phyloP scores from a whole-genome alignment of 2,888 invertebrate genomes.

The Gari tellinella region DNA sequence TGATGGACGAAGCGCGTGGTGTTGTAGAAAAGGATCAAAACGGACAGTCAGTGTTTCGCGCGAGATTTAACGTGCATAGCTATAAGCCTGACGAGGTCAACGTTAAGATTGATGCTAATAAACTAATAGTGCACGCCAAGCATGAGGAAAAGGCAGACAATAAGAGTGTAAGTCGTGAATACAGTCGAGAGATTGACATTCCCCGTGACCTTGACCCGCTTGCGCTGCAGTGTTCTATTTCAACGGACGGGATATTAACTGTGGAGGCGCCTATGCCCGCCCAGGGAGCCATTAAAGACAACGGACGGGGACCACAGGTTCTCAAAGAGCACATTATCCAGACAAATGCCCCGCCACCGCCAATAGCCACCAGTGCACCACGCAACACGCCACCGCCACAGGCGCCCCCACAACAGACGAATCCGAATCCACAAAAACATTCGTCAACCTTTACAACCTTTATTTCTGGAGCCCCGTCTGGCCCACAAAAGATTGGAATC shows the following conservation, averaged over 20 bases:
- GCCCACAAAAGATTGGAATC: constrained; percentile 20
- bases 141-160: constrained; percentile 76
- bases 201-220: constrained; percentile 77
- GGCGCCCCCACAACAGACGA: constrained; percentile 40
- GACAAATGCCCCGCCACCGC: constrained; percentile 38
- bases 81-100: constrained; percentile 80
- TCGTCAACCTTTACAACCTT: constrained; percentile 69
- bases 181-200: constrained; percentile 76
- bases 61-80: constrained; percentile 77
- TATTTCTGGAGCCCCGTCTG: constrained; percentile 58
- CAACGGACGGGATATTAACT: constrained; percentile 76
- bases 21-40: constrained; percentile 72
- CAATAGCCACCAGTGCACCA: constrained; percentile 44
- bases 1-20: constrained; percentile 66
- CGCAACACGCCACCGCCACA: constrained; percentile 64
- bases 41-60: constrained; percentile 74
- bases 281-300: constrained; percentile 53
- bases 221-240: constrained; percentile 76
- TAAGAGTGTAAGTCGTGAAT: constrained; percentile 78
- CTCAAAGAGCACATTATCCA: constrained; percentile 57
- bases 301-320: constrained; percentile 31
- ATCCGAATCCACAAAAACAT: constrained; percentile 43
- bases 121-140: constrained; percentile 75
- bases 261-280: constrained; percentile 72
- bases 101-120: constrained; percentile 78